phyloP scores from a whole-genome alignment of 1,140 invertebrate species.

The Heliconius congener region DNA sequence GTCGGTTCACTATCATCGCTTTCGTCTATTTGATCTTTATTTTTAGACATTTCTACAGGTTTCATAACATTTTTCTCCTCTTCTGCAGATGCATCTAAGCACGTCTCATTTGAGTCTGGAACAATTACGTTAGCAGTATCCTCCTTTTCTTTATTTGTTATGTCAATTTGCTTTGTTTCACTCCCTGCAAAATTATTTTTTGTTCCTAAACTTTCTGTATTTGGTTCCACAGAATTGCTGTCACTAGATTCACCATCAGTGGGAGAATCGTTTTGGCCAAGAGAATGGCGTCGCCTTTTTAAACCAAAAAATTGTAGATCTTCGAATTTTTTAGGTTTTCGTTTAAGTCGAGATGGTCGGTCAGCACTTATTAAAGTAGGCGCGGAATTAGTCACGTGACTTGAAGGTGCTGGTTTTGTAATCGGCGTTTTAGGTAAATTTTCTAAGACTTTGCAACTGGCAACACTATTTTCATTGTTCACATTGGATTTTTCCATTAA shows the following conservation, averaged over 20 bases:
- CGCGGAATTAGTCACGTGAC: conserved; percentile 52
- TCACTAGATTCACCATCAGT: conserved; percentile 27
- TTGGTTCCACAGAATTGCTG: conserved; percentile 16
- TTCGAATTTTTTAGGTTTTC: conserved; percentile 76
- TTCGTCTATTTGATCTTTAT: background rate
- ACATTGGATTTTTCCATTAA: conserved; percentile 61
- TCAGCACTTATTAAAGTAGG: conserved; percentile 56
- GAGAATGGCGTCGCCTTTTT: conserved; percentile 55
- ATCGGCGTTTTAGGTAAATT: conserved; percentile 53
- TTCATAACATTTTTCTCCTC: background rate
- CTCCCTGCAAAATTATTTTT: background rate
- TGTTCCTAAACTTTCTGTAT: background rate
- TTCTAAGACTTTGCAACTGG: conserved; percentile 38
- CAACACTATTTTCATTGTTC: conserved; percentile 42
- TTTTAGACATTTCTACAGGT: background rate
- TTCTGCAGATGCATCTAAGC: background rate
- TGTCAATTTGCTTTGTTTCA: background rate
- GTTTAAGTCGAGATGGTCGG: conserved; percentile 70
- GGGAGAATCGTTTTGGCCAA: conserved; percentile 39
- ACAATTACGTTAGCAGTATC: background rate
- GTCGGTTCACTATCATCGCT: background rate
- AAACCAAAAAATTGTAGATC: conserved; percentile 54
- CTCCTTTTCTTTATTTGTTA: background rate
- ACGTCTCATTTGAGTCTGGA: conserved; percentile 1
- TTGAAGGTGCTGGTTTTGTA: conserved; percentile 25